Evolutionary conservation across 2,113 vertebrate genomes (phyloP).

Genomic region (Mugil cephalus): DNA sequence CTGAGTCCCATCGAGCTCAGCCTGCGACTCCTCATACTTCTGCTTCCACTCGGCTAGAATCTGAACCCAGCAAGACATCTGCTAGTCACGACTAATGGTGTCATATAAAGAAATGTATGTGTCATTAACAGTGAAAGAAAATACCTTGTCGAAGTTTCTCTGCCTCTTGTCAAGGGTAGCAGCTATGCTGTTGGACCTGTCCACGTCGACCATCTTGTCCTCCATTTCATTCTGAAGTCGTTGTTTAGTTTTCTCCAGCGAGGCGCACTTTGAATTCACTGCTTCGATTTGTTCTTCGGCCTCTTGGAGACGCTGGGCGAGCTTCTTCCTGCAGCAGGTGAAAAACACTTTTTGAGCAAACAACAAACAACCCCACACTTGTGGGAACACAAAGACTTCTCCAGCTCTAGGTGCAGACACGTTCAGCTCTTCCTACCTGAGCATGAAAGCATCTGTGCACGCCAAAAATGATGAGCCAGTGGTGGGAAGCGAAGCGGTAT

Average conservation of each 20-base stretch:
- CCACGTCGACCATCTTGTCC: constrained; percentile 67
- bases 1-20: constrained; percentile 71
- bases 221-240: constrained; percentile 74
- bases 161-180: constrained; percentile 72
- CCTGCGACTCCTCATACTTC: constrained; percentile 76
- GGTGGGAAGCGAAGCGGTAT: too few relatives aligned
- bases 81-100: too few relatives aligned
- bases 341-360: background rate
- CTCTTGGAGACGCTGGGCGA: constrained; percentile 75
- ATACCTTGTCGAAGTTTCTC: constrained; percentile 75
- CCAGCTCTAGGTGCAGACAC: too few relatives aligned
- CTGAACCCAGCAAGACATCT: constrained; percentile 39
- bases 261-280: constrained; percentile 75
- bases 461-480: too few relatives aligned
- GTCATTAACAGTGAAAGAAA: background rate
- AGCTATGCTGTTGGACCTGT: constrained; percentile 58
- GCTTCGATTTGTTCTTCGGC: constrained; percentile 76
- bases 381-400: too few relatives aligned
- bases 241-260: constrained; percentile 79
- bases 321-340: constrained; percentile 54
- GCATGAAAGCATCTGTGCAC: too few relatives aligned
- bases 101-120: background rate
- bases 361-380: too few relatives aligned
- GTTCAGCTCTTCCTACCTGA: too few relatives aligned
- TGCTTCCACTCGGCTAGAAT: constrained; percentile 76